Percentiles rank a stretch among this genome's conserved stretches.
These are phyloP conservation scores for Sardina pilchardus DNA, from an alignment of 2,113 vertebrate genomes.

Conservation along the genomic window DNA sequence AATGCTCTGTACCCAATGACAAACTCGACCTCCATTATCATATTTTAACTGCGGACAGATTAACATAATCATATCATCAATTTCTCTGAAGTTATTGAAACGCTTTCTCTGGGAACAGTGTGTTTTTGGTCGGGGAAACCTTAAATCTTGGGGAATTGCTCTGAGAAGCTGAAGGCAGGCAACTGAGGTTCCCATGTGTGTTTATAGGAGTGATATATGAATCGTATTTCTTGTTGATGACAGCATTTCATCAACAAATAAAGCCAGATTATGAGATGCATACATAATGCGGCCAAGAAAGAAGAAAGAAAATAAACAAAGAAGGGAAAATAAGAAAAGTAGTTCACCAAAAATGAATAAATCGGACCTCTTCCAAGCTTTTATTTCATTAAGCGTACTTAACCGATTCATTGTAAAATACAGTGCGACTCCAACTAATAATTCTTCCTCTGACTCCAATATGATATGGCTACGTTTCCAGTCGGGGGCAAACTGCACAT, in stretches of 20 bases:
- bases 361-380: not conserved
- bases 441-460: not conserved
- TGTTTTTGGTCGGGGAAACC: not conserved
- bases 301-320: not conserved
- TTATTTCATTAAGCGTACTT: not conserved
- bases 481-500: not conserved
- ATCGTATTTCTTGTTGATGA: not conserved
- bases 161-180: not conserved
- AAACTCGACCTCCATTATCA: slow-evolving; percentile 25
- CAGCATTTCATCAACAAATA: slow-evolving; percentile 11
- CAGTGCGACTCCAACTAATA: not conserved
- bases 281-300: not conserved
- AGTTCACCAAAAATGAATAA: not conserved
- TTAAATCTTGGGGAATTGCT: not conserved
- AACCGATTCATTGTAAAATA: not conserved
- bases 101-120: not conserved
- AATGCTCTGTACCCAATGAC: slow-evolving; percentile 14
- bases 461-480: not conserved
- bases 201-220: not conserved
- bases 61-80: not conserved
- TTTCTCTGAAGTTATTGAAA: not conserved
- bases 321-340: not conserved
- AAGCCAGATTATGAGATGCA: not conserved
- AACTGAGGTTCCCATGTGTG: not conserved
- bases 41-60: slow-evolving; percentile 22